Evolutionary conservation across 2,888 invertebrate genomes (phyloP), one percentile per base, ranked within the genome.

Genomic region (Muscina levida): DNA sequence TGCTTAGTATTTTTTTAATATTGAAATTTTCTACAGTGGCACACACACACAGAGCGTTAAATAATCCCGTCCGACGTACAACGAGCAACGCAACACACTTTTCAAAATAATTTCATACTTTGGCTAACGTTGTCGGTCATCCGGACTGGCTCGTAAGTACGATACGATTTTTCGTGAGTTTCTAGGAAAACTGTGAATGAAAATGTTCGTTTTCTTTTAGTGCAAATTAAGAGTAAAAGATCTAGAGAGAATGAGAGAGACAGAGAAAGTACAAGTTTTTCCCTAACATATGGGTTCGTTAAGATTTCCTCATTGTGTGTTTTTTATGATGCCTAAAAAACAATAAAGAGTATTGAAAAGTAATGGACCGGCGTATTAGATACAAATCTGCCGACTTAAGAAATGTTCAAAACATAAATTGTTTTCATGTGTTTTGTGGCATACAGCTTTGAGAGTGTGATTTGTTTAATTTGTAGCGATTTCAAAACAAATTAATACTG

Each of bases 31-130:
- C 22, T 42, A 10, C 56, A 42, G 62, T 62, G 75, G 68, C 24
- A 82, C 86, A 83, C 84, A 84, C 5, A 37, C n/a, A n/a, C 44
- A 42, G 62, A 62, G 85, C 84, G 87, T 89, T 89, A 85, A 88
- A 88, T 89, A 89, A 89, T 88, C 87, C 87, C 86, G 85, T 83
- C 82, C 81, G 79, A 74, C 84, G 77, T 70, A 79, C 79, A 82
- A 77, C 82, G 72, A 81, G 78, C 83, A 83, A 74, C 73, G 79
- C 77, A 83, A 81, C 81, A 80, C 82, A 83, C 77, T 82, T 82
- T 78, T 81, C 66, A 68, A 75, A 75, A 75, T 74, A 68, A 76
- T 72, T 79, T 81, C 5, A 67, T 72, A 77, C 24, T 68, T 68
- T 48, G 44, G 42, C 57, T 68, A 39, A 78, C 51, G 56, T 59